Conservation (phyloP, 2,797 vertebrate genomes). For the Spinus olivaceus region DNA sequence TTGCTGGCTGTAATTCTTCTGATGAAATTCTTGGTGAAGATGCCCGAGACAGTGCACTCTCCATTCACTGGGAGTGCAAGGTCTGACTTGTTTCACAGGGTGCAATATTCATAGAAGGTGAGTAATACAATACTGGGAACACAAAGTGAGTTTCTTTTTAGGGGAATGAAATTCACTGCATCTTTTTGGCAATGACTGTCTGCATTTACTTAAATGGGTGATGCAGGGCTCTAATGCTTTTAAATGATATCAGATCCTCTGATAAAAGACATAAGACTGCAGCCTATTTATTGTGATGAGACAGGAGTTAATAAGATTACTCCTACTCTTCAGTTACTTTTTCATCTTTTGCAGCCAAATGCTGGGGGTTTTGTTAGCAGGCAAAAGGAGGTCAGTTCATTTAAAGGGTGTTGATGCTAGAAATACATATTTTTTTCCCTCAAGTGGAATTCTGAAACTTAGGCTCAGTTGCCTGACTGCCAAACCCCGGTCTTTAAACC, state of each 20-base stretch:
- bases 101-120: slow-evolving; percentile 47
- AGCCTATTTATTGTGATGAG: slow-evolving; percentile 67
- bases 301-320: slow-evolving; percentile 70
- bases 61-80: neutral
- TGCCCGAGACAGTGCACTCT: neutral
- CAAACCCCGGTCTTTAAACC: neutral
- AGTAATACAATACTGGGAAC: slow-evolving; percentile 53
- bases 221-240: slow-evolving; percentile 61
- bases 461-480: neutral
- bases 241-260: slow-evolving; percentile 61
- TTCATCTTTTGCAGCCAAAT: slow-evolving; percentile 65
- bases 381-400: slow-evolving; percentile 52
- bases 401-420: slow-evolving; percentile 42
- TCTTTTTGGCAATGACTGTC: slow-evolving; percentile 53
- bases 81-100: slow-evolving; percentile 33
- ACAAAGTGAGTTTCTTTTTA: slow-evolving; percentile 53
- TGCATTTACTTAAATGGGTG: slow-evolving; percentile 65
- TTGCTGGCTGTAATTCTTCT: slow-evolving; percentile 13
- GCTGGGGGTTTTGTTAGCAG: slow-evolving; percentile 23
- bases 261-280: slow-evolving; percentile 65
- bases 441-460: slow-evolving; percentile 22
- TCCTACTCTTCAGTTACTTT: slow-evolving; percentile 62
- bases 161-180: slow-evolving; percentile 55
- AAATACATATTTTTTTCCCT: slow-evolving; percentile 42
- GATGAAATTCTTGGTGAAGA: slow-evolving; percentile 1